Evolutionary conservation across 2,113 vertebrate genomes (phyloP).

Genomic region (Archocentrus centrarchus): DNA sequence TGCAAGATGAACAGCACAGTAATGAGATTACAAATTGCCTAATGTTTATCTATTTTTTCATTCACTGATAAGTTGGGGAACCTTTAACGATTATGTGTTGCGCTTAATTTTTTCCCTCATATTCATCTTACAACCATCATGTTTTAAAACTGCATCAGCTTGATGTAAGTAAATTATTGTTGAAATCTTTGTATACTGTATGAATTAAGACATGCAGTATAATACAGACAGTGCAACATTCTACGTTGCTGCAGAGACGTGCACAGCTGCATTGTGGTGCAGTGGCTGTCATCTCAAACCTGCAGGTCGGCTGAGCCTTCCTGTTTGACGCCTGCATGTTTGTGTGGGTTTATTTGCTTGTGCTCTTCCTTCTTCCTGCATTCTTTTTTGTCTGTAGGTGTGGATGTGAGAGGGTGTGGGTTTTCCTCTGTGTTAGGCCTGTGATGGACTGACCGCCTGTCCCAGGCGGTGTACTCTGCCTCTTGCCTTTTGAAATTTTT

Average conservation of each 20-base stretch:
- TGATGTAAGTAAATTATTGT: not conserved
- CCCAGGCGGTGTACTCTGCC: not conserved
- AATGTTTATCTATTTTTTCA: not conserved
- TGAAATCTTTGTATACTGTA: not conserved
- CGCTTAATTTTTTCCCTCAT: not conserved
- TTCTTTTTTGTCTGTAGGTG: not conserved
- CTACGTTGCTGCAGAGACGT: not conserved
- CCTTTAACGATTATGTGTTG: not conserved
- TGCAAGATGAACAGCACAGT: not conserved
- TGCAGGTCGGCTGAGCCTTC: not conserved
- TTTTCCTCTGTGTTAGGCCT: not conserved
- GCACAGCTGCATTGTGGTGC: not conserved
- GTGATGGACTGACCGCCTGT: not conserved
- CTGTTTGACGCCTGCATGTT: not conserved
- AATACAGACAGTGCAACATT: not conserved
- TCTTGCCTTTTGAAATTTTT: not conserved
- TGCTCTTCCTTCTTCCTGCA: not conserved
- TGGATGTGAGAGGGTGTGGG: no score
- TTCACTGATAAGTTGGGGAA: not conserved
- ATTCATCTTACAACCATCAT: not conserved
- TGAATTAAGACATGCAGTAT: not conserved
- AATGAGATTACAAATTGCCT: no score
- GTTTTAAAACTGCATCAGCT: not conserved
- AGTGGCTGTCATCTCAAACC: not conserved
- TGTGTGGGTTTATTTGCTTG: not conserved